Evolutionary conservation across 23 tunicate genomes (phyloP), one percentile per base, ranked within the genome.

Genomic region (Oikopleura albicans): DNA sequence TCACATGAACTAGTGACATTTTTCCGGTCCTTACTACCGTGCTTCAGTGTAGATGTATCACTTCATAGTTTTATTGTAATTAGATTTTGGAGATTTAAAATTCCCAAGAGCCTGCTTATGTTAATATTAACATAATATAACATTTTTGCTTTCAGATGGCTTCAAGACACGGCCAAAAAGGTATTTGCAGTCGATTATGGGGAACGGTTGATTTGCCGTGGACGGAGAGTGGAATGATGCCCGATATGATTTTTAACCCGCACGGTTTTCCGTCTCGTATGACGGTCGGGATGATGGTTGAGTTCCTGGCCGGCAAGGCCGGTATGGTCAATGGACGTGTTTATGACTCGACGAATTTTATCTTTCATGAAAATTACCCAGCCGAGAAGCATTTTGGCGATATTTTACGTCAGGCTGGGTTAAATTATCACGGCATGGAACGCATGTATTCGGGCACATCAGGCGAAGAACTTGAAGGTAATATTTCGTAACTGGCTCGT

Each of bases 221-320:
- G 83, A 88, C 99, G 1, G 96, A 95, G 56, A 83, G 87, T 41
- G 99, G 99, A n/a, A 85, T 90, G 88, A 66, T 66, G 49, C 99
- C 99, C 4, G 99, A 95, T 71, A 91, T 95, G 84, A 85, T 95
- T 0, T 95, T 95, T 84, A 95, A 95, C 75, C 99, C 99, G 41
- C 99, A 95, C 87, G 99, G 99, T n/a, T 95, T 95, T 76, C 99
- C 99, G 63, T 95, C 99, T 66, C 89, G 99, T 76, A 95, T 95
- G 99, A 95, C 99, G 4, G 91, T 95, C 75, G 99, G 99, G 66
- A 95, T 95, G 99, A 95, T 95, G 99, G 91, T 95, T 38, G 99
- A 95, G 40, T 89, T 89, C 38, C 85, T 95, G 86, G 99, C 99
- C 71, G 99, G 99, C 0, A 95, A 95, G 84, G 0, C 39, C 28